Base-by-base conservation (phyloP, 2,113 vertebrate species). In the Oplegnathus fasciatus region DNA sequence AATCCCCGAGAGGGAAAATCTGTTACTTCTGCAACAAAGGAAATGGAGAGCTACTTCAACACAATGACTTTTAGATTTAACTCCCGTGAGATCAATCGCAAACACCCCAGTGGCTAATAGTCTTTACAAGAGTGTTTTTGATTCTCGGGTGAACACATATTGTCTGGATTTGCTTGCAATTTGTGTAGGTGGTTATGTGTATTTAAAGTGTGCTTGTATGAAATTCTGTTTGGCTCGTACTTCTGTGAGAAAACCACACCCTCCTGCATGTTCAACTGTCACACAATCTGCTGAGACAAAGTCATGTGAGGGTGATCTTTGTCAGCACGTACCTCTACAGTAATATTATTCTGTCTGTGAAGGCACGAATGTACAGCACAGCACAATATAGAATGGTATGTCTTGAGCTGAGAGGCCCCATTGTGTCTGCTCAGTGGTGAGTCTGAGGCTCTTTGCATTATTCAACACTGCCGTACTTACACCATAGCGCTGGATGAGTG, bases 401-500 rank as follows among this genome's bases (percentile, higher is more conserved):
- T 85, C 88, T 88, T 78, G 57, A 84, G 77, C 77, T 81, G 77
- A 81, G 89, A 82, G 93, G 83, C 82, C 81, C 78, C 88, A 82
- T 89, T 86, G 88, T 79, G 71, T 84, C 76, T 66, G 78, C 88
- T 91, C 81, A 86, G 88, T 77, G 76, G 86, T 48, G 70, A 89
- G 83, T 87, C 84, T 62, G 67, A 83, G 78, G 69, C 80, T 64
- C 64, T 78, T 83, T 92, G 84, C 91, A 94, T 91, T 90, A 94
- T 93, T 92, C 85, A 93, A 55, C 80, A 58, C 78, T 13, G 80
- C 78, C 68, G 81, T 92, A 88, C 86, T 88, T 91, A 92, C 88
- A 91, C 50, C 73, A 82, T 52, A 54, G 72, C 71, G 34, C 60
- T 81, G 67, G 70, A 76, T 85, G 79, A 85, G 76, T 81, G 86